Evolutionary conservation across 2,797 vertebrate species (phyloP).

Genomic region (Anas bernieri): DNA sequence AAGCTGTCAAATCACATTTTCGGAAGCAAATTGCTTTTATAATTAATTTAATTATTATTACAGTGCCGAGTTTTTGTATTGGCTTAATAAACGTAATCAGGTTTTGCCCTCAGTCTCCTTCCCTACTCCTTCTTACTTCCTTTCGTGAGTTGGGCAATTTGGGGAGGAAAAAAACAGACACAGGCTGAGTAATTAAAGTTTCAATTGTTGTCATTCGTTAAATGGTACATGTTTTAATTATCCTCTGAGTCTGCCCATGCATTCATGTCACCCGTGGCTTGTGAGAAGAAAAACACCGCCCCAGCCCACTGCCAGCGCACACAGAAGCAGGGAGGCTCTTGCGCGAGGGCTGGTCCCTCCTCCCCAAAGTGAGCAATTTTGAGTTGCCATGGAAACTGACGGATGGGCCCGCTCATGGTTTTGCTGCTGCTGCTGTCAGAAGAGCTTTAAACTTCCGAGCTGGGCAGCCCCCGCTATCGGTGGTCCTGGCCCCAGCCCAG

Average conservation of each 20-base stretch:
- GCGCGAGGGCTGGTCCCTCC: not conserved
- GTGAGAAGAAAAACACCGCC: not conserved
- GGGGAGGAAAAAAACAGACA: not conserved
- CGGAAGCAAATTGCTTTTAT: constrained; percentile 75
- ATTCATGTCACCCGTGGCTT: not conserved
- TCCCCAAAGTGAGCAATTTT: not conserved
- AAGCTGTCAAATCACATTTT: constrained; percentile 70
- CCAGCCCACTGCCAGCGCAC: not conserved
- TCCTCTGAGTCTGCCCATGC: not conserved
- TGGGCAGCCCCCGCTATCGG: too few relatives aligned
- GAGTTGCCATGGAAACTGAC: not conserved
- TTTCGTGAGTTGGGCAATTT: not conserved
- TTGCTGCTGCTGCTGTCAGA: not conserved
- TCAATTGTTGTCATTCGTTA: constrained; percentile 27
- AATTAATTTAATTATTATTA: constrained; percentile 80
- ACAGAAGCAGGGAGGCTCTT: not conserved
- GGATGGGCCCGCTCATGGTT: constrained; percentile 1
- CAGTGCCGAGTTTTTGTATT: constrained; percentile 58
- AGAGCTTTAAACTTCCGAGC: not conserved
- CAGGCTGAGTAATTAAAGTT: constrained; percentile 62
- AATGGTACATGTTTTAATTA: constrained; percentile 67
- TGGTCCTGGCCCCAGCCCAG: not conserved
- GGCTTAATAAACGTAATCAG: constrained; percentile 71
- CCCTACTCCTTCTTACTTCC: not conserved
- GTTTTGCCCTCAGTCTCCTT: constrained; percentile 58